Evolutionary conservation across 2,113 vertebrate species (phyloP), one percentile per base, ranked within the genome.

Genomic region (Plecturocebus donacophilus): DNA sequence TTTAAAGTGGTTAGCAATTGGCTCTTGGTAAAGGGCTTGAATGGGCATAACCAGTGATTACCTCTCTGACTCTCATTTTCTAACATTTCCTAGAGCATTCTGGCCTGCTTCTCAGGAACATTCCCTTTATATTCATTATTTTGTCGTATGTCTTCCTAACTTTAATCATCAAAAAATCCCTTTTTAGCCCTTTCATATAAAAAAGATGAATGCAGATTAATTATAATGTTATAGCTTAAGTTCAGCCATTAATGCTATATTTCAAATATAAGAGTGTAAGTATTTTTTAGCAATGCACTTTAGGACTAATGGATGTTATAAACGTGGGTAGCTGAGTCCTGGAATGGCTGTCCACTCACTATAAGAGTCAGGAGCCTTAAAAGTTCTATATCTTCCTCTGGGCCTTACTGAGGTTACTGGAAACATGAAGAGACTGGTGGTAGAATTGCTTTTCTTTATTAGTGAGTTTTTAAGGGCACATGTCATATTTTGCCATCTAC

Each of bases 1-100:
- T 87, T 45, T 56, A 38, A 96, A 95, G 38, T 49, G 5, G 68
- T 86, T 87, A 84, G 54, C 71, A 56, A 80, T 95, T 87, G 70
- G 2, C 30, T 81, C 61, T 56, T 89, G 32, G 32, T 75, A 27
- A 79, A 73, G 13, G 20, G 12, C 5, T 4, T 92, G 32, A 12
- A 19, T 61, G 68, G 7, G 5, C 21, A 25, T 56, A 73, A 70
- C 6, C 42, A 56, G 13, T 54, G n/a, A 58, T 66, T 32, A 52
- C 19, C 1, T 49, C 35, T 90, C n/a, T 35, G 58, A n/a, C 8
- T 61, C 19, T 85, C 23, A 12, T 88, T 91, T 58, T 10, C 80
- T 90, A 76, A 17, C 8, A 3, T 76, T 56, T 76, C 42, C 32
- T 82, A 25, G 25, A 35, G n/a, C 49, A 38, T 61, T 58, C 12